Evolutionary conservation across 64 coral and sea anemone genomes (phyloP), one percentile per base, ranked within the genome.

Genomic region (Dendronephthya gigantea): DNA sequence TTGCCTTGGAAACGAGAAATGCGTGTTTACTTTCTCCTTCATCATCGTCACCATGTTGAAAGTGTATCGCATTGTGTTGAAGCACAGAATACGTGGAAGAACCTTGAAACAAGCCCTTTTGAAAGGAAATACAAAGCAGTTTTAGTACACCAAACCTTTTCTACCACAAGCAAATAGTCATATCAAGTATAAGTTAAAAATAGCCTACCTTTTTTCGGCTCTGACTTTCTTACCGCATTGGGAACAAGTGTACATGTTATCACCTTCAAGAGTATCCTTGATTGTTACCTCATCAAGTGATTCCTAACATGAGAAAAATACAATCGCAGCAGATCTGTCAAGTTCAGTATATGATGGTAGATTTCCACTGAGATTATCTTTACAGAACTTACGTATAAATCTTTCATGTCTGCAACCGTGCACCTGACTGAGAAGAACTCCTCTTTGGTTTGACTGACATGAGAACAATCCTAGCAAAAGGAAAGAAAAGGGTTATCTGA

Each of bases 21-120:
- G 95, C 0, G 95, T 98, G 81, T 98, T 98, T 0, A 98, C 95
- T 86, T 98, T 98, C 72, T 98, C 95, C 85, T 98, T 98, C 95
- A 98, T 98, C 95, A 98, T 98, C 1, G 95, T 98, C 40, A 98
- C 95, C 95, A 98, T 98, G 85, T 98, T 98, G 62, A 98, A 98
- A 0, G 95, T 93, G 90, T 98, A 98, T 27, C 95, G 83, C 95
- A 98, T 98, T 0, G 95, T 98, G 92, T 98, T 98, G 85, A 98
- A 98, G 82, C 95, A 98, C 27, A 98, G 90, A 27, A 98, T 98
- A 30, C 92, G 86, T 36, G 95, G 95, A 29, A 98, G 84, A 23
- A 98, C 95, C 82, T 93, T 89, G 82, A 98, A 98, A 83, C 95
- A 98, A 19, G 95, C 95, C 82, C 95, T 98, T 7, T 23, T 56